A percentile compares a stretch with the other conserved stretches of the same genome.
Evolutionary conservation across 2,113 vertebrate genomes (phyloP).

Genomic region (Hiodon alosoides): DNA sequence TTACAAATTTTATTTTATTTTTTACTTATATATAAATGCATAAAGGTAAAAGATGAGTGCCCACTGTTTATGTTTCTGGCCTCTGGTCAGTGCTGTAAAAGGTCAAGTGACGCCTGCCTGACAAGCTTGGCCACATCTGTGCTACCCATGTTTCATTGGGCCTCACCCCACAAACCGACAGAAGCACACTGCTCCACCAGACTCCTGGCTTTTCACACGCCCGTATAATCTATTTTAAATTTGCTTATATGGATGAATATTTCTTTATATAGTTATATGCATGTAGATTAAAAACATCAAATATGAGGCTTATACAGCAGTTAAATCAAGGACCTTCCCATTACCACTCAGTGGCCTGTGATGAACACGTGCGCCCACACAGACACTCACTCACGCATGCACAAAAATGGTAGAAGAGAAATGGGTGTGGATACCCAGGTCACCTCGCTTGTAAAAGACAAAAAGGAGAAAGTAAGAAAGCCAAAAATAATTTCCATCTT

Average conservation of each 20-base stretch:
- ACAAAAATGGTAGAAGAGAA: constrained; percentile 48
- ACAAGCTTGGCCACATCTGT: neutral
- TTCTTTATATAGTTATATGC: constrained; percentile 51
- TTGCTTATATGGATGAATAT: constrained; percentile 64
- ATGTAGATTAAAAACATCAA: constrained; percentile 64
- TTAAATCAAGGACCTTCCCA: constrained; percentile 78
- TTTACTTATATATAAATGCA: constrained; percentile 67
- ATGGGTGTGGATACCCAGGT: constrained; percentile 64
- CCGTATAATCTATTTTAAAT: constrained; percentile 55
- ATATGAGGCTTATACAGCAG: constrained; percentile 96
- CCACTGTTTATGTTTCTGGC: constrained; percentile 56
- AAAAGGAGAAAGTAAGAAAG: constrained; percentile 61
- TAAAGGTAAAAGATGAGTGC: constrained; percentile 65
- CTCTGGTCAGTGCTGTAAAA: constrained; percentile 62
- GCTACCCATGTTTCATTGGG: constrained; percentile 25
- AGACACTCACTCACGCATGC: constrained; percentile 25
- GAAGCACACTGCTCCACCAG: constrained; percentile 42
- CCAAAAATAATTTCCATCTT: constrained; percentile 40
- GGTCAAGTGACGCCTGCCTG: constrained; percentile 23
- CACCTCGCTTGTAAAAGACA: constrained; percentile 75
- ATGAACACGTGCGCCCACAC: constrained; percentile 35
- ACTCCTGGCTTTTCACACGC: constrained; percentile 49
- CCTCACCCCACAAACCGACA: constrained; percentile 18
- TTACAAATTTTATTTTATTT: constrained; percentile 71
- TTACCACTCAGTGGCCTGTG: constrained; percentile 86